phyloP scores from a whole-genome alignment of 2,888 invertebrate species.

The Coremacera marginata region DNA sequence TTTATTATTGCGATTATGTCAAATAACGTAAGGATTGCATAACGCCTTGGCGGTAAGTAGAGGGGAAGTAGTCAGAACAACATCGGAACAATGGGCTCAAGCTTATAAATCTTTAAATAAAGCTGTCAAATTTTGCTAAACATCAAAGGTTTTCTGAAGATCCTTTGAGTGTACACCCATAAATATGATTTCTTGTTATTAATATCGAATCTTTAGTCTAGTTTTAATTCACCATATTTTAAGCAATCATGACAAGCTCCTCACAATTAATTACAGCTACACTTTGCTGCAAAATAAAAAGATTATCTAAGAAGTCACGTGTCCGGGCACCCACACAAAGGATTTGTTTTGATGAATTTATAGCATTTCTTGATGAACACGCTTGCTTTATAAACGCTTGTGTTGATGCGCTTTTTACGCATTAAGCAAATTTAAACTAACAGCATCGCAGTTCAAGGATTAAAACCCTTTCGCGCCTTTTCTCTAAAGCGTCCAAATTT shows the following conservation, averaged over 20 bases:
- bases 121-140: no score
- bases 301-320: slow-evolving; percentile 39
- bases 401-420: slow-evolving; percentile 36
- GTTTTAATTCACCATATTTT: background rate
- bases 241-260: background rate
- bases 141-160: no score
- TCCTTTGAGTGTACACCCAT: no score
- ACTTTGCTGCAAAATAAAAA: background rate
- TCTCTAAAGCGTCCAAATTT: background rate
- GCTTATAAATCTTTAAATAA: no score
- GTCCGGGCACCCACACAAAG: slow-evolving; percentile 42
- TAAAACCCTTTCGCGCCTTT: slow-evolving; percentile 13
- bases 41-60: background rate
- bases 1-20: slow-evolving; percentile 45
- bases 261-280: background rate
- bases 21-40: slow-evolving; percentile 39
- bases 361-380: slow-evolving; percentile 41
- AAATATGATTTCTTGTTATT: background rate
- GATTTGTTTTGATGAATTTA: slow-evolving; percentile 46
- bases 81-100: no score
- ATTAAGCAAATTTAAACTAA: slow-evolving; percentile 19
- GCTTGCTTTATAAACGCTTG: slow-evolving; percentile 1
- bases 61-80: no score
- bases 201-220: background rate
- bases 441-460: background rate